Conservation (phyloP, 2,888 invertebrate genomes). For the Maniola hyperantus region DNA sequence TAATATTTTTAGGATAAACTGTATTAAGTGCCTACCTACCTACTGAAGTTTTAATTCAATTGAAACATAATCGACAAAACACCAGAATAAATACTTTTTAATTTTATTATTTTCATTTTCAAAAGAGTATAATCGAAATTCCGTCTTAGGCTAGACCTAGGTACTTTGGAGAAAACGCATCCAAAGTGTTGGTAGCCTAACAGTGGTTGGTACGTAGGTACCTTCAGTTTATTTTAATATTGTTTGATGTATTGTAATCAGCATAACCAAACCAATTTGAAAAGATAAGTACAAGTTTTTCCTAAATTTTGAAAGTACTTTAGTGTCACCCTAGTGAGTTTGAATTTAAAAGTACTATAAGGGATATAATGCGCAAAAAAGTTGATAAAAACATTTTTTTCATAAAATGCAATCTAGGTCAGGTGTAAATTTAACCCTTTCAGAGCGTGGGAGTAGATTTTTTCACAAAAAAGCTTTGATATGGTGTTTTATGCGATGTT, state of each 20-base stretch:
- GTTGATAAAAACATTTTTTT: slow-evolving; percentile 67
- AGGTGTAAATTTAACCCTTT: slow-evolving; percentile 81
- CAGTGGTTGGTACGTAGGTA: no score
- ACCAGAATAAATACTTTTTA: no score
- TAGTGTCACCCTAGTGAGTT: slow-evolving; percentile 26
- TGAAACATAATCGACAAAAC: no score
- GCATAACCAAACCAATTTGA: no score
- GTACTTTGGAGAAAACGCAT: no score
- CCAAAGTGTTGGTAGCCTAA: no score
- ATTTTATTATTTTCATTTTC: background rate
- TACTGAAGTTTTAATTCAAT: background rate
- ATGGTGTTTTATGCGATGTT: slow-evolving; percentile 68
- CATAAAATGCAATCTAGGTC: slow-evolving; percentile 76
- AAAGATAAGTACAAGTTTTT: background rate
- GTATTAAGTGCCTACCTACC: no score
- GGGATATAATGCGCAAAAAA: slow-evolving; percentile 75
- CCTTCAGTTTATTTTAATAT: no score
- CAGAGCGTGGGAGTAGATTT: slow-evolving; percentile 75
- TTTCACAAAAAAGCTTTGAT: slow-evolving; percentile 50
- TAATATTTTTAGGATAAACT: slow-evolving; percentile 13
- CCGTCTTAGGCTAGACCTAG: no score
- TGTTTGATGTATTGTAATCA: no score
- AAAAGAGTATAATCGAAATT: background rate
- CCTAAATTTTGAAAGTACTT: background rate
- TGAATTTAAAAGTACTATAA: slow-evolving; percentile 42